Conservation (phyloP, 2,797 vertebrate species). For the Tapera naevia region DNA sequence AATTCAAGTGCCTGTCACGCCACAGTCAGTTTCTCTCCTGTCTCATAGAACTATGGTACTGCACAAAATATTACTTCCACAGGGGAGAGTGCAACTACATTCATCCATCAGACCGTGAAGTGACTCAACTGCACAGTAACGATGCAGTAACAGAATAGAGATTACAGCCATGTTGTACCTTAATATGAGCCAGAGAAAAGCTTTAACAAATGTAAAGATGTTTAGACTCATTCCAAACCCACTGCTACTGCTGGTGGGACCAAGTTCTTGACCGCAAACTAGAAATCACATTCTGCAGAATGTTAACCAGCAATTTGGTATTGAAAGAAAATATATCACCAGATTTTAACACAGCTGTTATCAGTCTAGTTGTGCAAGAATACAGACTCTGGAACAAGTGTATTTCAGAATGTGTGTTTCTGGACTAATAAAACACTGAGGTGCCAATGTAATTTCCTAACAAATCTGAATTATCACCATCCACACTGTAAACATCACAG, state of each 20-base stretch:
- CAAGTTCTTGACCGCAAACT: neutral
- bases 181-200: neutral
- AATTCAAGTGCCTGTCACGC: neutral
- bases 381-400: neutral
- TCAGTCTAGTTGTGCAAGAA: neutral
- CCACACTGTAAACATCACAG: neutral
- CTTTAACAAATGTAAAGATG: too few relatives aligned
- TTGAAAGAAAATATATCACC: neutral
- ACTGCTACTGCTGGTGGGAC: neutral
- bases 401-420: neutral
- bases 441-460: neutral
- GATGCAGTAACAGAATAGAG: neutral
- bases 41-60: neutral
- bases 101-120: too few relatives aligned
- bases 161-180: neutral
- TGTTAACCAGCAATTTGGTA: neutral
- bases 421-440: neutral
- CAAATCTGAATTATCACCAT: neutral
- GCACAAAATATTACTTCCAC: neutral
- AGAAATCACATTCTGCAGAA: neutral
- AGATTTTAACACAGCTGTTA: neutral
- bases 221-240: neutral
- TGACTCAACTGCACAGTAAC: neutral
- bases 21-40: neutral
- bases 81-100: accelerated